phyloP scores from a whole-genome alignment of 2,797 vertebrate genomes.

The Gorsachius magnificus region DNA sequence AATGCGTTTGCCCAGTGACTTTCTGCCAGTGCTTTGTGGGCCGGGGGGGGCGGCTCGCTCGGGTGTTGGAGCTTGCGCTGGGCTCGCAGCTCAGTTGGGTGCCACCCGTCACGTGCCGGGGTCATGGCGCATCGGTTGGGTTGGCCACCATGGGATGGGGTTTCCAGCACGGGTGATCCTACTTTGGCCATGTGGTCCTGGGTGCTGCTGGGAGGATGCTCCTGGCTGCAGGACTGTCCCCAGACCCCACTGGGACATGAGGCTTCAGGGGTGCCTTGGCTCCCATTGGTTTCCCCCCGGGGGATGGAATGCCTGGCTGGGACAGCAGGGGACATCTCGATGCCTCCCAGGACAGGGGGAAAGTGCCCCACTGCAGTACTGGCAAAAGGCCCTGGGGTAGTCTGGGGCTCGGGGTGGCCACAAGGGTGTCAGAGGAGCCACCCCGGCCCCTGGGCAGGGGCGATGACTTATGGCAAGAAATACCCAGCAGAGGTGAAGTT shows the following conservation, averaged over 20 bases:
- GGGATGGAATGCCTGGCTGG: background rate
- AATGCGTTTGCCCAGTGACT: background rate
- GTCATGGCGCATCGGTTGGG: fast-evolving
- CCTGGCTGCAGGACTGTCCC: background rate
- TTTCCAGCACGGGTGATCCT: fast-evolving
- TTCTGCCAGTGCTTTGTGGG: background rate
- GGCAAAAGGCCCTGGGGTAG: background rate
- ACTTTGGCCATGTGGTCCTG: fast-evolving
- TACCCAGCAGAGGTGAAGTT: background rate
- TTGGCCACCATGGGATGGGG: background rate
- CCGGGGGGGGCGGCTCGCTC: fast-evolving
- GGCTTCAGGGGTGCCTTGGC: background rate
- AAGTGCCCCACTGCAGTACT: background rate
- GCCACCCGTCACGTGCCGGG: fast-evolving
- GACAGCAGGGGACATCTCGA: background rate
- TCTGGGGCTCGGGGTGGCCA: background rate
- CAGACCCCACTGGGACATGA: fast-evolving
- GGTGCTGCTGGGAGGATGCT: background rate
- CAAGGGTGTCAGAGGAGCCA: background rate
- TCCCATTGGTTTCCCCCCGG: no score
- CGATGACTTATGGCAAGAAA: background rate
- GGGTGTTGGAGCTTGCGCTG: background rate
- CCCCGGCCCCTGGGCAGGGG: no score
- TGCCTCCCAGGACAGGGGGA: fast-evolving
- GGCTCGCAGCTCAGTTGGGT: fast-evolving